Conservation (phyloP, 2,113 vertebrate species). For the Pelobates fuscus region DNA sequence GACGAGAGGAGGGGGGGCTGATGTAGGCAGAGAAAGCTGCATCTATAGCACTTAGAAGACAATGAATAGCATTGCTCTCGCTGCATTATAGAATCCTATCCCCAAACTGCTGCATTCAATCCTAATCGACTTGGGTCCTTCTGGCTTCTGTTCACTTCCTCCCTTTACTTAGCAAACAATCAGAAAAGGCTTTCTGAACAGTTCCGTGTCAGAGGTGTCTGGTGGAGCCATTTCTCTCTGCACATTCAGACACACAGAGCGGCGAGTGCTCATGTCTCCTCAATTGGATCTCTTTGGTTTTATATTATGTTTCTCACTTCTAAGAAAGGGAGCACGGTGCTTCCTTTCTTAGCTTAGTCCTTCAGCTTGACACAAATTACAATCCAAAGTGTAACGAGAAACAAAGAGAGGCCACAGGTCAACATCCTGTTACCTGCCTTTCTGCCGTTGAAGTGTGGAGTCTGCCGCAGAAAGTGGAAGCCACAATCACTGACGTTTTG, state of each 20-base stretch:
- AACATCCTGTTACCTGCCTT: slow-evolving; percentile 6
- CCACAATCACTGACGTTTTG: not conserved
- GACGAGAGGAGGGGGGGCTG: slow-evolving; percentile 38
- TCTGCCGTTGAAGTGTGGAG: slow-evolving; percentile 11
- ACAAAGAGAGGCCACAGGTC: not conserved
- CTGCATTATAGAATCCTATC: slow-evolving; percentile 25
- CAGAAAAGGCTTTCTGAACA: slow-evolving; percentile 21
- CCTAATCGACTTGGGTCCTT: slow-evolving; percentile 15
- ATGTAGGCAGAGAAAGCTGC: not conserved
- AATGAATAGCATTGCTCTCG: slow-evolving; percentile 34
- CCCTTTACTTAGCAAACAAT: slow-evolving; percentile 38
- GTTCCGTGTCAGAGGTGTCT: slow-evolving; percentile 32
- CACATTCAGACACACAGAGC: slow-evolving; percentile 12
- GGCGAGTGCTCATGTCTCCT: not conserved
- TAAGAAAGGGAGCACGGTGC: slow-evolving; percentile 1
- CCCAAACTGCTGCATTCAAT: slow-evolving; percentile 30
- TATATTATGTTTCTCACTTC: slow-evolving; percentile 35
- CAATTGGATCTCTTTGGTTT: slow-evolving; percentile 18
- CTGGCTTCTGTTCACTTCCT: slow-evolving; percentile 29
- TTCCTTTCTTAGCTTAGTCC: slow-evolving; percentile 2
- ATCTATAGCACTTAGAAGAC: slow-evolving; percentile 42
- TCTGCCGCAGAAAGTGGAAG: not conserved
- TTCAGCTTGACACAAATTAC: slow-evolving; percentile 16
- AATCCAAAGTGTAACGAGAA: not conserved
- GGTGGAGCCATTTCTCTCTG: slow-evolving; percentile 4